phyloP scores from a whole-genome alignment of 2,797 vertebrate species.

The Eospalax fontanierii region DNA sequence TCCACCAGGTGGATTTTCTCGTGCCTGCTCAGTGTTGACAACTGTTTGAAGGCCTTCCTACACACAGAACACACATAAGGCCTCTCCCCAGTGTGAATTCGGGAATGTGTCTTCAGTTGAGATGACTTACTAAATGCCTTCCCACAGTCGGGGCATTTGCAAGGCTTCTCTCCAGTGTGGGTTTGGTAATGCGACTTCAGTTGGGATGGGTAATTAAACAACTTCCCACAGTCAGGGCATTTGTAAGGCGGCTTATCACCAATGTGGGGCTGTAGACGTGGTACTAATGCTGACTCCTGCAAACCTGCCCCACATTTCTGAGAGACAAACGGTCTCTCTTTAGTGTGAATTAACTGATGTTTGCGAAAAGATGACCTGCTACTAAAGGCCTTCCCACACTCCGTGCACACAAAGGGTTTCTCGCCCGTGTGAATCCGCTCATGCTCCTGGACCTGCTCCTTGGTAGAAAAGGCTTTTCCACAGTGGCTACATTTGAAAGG shows the following conservation, averaged over 20 bases:
- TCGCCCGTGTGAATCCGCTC: slow-evolving; percentile 75
- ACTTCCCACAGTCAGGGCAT: slow-evolving; percentile 80
- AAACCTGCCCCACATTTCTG: slow-evolving; percentile 71
- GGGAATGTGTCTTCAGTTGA: slow-evolving; percentile 76
- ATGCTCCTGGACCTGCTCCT: slow-evolving; percentile 72
- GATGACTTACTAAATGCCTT: slow-evolving; percentile 81
- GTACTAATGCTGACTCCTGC: slow-evolving; percentile 66
- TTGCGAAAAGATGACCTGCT: slow-evolving; percentile 74
- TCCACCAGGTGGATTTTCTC: slow-evolving; percentile 74
- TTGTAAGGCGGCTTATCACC: slow-evolving; percentile 78
- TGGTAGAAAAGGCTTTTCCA: slow-evolving; percentile 68
- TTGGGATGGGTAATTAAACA: slow-evolving; percentile 75
- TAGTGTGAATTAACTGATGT: slow-evolving; percentile 68
- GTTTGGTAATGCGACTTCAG: slow-evolving; percentile 77
- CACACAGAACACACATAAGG: slow-evolving; percentile 71
- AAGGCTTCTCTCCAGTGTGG: slow-evolving; percentile 79
- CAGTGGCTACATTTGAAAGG: slow-evolving; percentile 58
- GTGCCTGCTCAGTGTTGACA: slow-evolving; percentile 78
- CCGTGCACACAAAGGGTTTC: slow-evolving; percentile 67
- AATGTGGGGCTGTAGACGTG: slow-evolving; percentile 70
- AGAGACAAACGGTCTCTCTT: slow-evolving; percentile 73
- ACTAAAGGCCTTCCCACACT: slow-evolving; percentile 73
- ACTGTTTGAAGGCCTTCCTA: slow-evolving; percentile 81
- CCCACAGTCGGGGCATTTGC: slow-evolving; percentile 74
- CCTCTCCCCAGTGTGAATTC: slow-evolving; percentile 78